Evolutionary conservation across 1,140 invertebrate species (phyloP).

Genomic region (Heliconius himera): DNA sequence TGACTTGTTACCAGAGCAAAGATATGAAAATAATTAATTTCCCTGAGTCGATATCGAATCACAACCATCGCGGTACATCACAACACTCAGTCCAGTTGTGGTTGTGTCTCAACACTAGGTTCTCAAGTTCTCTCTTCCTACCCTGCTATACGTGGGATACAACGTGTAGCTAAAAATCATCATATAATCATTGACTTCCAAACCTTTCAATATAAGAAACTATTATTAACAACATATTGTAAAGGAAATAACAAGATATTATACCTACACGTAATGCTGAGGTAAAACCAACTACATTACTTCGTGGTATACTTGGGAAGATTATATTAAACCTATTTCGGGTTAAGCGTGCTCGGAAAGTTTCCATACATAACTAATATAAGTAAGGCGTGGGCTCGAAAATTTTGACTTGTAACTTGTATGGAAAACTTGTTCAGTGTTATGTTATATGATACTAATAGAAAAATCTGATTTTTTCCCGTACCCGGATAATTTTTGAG

Average conservation of each 20-base stretch:
- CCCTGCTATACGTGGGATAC: too few species aligned
- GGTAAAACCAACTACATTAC: background rate
- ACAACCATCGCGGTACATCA: background rate
- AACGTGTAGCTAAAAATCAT: too few species aligned
- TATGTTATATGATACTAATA: background rate
- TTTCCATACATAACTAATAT: constrained; percentile 4
- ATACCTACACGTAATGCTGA: background rate
- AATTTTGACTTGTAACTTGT: background rate
- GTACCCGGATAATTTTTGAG: too few species aligned
- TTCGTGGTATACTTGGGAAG: background rate
- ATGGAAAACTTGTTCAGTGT: background rate
- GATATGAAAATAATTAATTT: background rate
- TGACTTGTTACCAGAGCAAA: background rate
- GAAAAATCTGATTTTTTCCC: too few species aligned
- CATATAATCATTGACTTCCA: too few species aligned
- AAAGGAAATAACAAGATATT: background rate
- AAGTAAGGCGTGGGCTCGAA: background rate
- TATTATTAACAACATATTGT: background rate
- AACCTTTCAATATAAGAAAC: too few species aligned
- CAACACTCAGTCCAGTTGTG: too few species aligned
- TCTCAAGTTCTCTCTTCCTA: too few species aligned
- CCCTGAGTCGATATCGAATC: background rate
- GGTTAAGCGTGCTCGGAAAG: constrained; percentile 1
- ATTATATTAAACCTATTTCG: constrained; percentile 1
- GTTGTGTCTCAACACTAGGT: too few species aligned